phyloP scores from a whole-genome alignment of 2,113 vertebrate species.

The Gymnarchus niloticus region DNA sequence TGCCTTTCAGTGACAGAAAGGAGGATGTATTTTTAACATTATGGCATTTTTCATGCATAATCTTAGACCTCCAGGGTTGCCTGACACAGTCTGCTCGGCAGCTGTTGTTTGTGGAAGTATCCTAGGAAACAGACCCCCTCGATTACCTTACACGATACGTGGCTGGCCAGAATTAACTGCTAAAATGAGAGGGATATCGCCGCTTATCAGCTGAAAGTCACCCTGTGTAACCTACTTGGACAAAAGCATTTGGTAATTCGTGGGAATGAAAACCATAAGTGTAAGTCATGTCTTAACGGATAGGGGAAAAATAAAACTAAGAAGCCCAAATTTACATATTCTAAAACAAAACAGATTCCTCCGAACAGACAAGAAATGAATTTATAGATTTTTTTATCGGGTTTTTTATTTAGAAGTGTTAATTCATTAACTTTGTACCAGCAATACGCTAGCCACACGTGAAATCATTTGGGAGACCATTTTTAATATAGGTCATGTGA shows the following conservation, averaged over 20 bases:
- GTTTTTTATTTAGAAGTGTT: neutral
- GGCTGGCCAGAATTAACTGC: constrained; percentile 36
- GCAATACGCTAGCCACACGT: neutral
- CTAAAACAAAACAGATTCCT: neutral
- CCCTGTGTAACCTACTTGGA: neutral
- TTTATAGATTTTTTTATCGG: neutral
- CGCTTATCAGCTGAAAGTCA: neutral
- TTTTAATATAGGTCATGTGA: constrained; percentile 6
- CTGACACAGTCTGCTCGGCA: constrained; percentile 51
- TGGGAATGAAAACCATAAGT: neutral
- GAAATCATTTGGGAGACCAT: neutral
- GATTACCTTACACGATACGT: constrained; percentile 50
- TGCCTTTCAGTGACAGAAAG: constrained; percentile 35
- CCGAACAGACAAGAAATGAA: neutral
- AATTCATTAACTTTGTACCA: neutral
- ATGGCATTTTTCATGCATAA: constrained; percentile 44
- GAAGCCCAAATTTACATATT: neutral
- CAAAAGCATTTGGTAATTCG: neutral
- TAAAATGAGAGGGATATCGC: constrained; percentile 23
- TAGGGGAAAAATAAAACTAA: neutral
- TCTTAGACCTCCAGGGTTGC: constrained; percentile 42
- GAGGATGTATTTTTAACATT: constrained; percentile 43
- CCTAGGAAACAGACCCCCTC: constrained; percentile 56
- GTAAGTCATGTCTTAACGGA: neutral
- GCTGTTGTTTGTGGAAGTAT: constrained; percentile 66